Conservation (phyloP, 2,888 invertebrate genomes). For the Podabrus alpinus region DNA sequence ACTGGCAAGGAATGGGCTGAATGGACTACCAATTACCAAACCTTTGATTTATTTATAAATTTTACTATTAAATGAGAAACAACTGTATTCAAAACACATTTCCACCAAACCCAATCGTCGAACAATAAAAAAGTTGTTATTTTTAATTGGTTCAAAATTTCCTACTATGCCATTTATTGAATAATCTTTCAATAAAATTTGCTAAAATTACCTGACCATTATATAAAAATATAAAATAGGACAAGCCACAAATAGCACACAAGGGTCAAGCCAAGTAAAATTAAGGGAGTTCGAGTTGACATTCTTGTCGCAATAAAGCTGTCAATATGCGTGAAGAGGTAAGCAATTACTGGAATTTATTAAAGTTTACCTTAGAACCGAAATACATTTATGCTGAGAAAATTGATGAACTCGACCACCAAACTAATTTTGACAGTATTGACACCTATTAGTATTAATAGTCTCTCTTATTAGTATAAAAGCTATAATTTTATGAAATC, state of each 20-base stretch:
- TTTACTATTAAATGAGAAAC: too few species aligned
- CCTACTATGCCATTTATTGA: too few species aligned
- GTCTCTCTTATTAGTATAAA: neutral
- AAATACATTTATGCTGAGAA: neutral
- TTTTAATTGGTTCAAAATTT: too few species aligned
- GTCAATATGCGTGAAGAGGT: neutral
- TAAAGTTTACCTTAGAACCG: neutral
- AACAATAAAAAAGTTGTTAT: too few species aligned
- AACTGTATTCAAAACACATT: too few species aligned
- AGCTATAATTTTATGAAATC: neutral
- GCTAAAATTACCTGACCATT: neutral
- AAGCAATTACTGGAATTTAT: neutral
- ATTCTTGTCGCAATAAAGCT: neutral
- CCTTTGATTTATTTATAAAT: too few species aligned
- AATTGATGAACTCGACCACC: neutral
- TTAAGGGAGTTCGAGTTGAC: neutral
- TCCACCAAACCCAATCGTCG: too few species aligned
- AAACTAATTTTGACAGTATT: neutral
- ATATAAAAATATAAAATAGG: neutral
- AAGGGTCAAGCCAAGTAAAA: neutral
- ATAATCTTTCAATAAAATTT: too few species aligned
- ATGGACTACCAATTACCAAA: too few species aligned
- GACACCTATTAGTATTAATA: neutral
- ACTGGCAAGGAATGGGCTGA: too few species aligned
- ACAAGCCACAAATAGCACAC: neutral